A percentile compares a stretch with the other conserved stretches of the same genome.
Conservation (phyloP, 2,888 invertebrate genomes). For the Drosophila atripex region DNA sequence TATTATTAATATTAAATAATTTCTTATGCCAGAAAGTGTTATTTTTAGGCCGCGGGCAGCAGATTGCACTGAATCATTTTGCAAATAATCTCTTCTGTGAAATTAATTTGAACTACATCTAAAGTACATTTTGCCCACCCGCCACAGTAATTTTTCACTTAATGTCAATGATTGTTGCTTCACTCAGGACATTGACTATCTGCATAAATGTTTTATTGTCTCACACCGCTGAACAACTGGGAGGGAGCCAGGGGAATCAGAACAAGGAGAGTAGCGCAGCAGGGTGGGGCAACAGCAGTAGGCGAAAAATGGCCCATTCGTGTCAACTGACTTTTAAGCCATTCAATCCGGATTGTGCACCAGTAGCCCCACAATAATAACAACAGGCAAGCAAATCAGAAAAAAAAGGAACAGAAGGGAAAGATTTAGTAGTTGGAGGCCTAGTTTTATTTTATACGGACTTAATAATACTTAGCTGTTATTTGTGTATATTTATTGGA, state of each 20-base stretch:
- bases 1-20: background rate
- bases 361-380: conserved; percentile 54
- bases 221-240: conserved; percentile 64
- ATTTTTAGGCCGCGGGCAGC: conserved; percentile 14
- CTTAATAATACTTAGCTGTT: background rate
- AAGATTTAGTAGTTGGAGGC: background rate
- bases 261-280: conserved; percentile 3
- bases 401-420: conserved; percentile 6
- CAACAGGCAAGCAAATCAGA: conserved; percentile 19
- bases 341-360: conserved; percentile 70
- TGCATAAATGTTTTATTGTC: conserved; percentile 76
- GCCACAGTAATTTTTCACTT: conserved; percentile 51
- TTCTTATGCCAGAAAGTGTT: background rate
- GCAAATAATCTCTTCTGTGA: conserved; percentile 33
- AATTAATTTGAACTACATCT: conserved; percentile 69
- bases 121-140: conserved; percentile 50
- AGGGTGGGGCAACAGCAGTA: conserved; percentile 19
- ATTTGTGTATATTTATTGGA: too few species aligned
- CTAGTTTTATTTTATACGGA: background rate
- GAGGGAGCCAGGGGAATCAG: conserved; percentile 47
- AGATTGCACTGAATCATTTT: conserved; percentile 6
- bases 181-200: conserved; percentile 55
- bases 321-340: conserved; percentile 78
- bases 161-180: conserved; percentile 69
- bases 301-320: conserved; percentile 74